Evolutionary conservation across 2,888 invertebrate genomes (phyloP), one percentile per base, ranked within the genome.

Genomic region (Lithosia quadra): DNA sequence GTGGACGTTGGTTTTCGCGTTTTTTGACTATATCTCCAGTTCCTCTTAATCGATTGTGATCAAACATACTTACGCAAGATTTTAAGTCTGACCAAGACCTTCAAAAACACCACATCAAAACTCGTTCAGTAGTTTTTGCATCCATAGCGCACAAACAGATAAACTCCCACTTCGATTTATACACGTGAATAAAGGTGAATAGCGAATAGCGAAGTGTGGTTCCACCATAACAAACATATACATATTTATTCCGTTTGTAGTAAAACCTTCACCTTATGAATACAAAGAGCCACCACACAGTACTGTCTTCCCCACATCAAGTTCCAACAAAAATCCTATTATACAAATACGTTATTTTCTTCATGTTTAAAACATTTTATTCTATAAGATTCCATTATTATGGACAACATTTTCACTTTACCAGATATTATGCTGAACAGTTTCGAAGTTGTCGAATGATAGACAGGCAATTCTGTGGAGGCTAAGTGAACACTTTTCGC

Each of bases 321-420:
- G 57, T 49, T 34, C 53, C n/a, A 24, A 63, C 22, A 21, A 49
- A 34, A 63, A 63, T 67, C 56, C 39, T 66, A 61, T 66, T 55
- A 55, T 67, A 67, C 39, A 56, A 61, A 65, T 66, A 66, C 55
- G 22, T 67, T 55, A 64, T 65, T 56, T 43, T 65, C 61, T 57
- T 57, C 71, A 72, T 71, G 69, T 71, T 76, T 77, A 67, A 77
- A 77, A 74, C 71, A 77, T 78, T 65, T 63, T 64, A 62, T 70
- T 62, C 49, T 60, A 64, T 61, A 60, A 68, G 59, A 70, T 72
- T 76, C 67, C 65, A 72, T 69, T 71, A 70, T 61, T 56, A 67
- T 53, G 49, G 57, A 13, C 11, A 62, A 2, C 64, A 58, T 64
- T 68, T n/a, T 49, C 49, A 49, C n/a, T 18, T 53, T 56, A 67